These are phyloP conservation scores for Eptesicus fuscus DNA, from an alignment of 2,113 vertebrate genomes.

Conservation along the genomic window DNA sequence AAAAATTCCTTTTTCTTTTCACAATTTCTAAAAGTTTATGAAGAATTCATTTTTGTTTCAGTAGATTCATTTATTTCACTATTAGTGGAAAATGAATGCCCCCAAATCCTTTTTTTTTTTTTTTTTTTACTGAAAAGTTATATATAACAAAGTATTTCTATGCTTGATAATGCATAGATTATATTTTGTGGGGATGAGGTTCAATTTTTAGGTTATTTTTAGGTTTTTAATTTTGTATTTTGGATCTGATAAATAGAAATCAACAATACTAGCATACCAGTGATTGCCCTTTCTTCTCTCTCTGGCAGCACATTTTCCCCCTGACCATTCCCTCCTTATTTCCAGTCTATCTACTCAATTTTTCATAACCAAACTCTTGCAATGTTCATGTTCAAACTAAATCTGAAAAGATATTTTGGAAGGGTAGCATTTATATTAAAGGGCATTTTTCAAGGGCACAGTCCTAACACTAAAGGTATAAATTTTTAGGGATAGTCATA, in stretches of 20 bases:
- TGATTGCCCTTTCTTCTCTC: not conserved
- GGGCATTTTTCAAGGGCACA: not conserved
- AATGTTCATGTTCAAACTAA: not conserved
- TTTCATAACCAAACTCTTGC: not conserved
- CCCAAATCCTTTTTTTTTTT: not conserved
- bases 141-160: not conserved
- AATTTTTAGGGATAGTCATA: not conserved
- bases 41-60: not conserved
- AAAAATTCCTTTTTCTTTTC: slow-evolving; percentile 15
- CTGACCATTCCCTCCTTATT: not conserved
- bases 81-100: not conserved
- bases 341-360: not conserved
- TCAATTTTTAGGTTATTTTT: not conserved
- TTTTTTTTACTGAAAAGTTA: slow-evolving; percentile 1
- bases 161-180: not conserved
- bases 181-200: not conserved
- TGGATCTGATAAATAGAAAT: not conserved
- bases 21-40: not conserved
- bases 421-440: not conserved
- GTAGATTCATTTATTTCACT: not conserved
- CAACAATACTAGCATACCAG: not conserved
- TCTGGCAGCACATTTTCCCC: not conserved
- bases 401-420: not conserved
- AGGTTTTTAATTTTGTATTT: not conserved
- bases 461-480: not conserved